A percentile compares a stretch with the other conserved stretches of the same genome.
Evolutionary conservation across 2,797 vertebrate genomes (phyloP).

Genomic region (Pitangus sulphuratus): DNA sequence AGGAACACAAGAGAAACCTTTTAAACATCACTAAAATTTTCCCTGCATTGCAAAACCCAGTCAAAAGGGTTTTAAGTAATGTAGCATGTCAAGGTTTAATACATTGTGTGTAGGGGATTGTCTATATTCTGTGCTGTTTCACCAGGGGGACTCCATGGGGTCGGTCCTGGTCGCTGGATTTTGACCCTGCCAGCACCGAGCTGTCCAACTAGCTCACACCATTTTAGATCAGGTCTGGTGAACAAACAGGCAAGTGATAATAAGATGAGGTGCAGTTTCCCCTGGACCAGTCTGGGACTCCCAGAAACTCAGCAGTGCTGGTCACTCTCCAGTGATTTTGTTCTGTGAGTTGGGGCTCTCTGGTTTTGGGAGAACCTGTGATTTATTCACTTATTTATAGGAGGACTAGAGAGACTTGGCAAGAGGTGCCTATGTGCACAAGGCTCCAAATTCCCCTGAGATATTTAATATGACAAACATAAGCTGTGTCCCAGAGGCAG

Average conservation of each 20-base stretch:
- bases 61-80: constrained; percentile 88
- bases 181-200: neutral
- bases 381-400: neutral
- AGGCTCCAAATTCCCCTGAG: neutral
- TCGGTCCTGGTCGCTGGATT: neutral
- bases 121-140: constrained; percentile 52
- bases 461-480: neutral
- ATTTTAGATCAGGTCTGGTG: neutral
- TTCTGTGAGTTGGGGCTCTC: neutral
- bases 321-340: neutral
- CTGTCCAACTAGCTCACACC: neutral
- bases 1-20: constrained; percentile 86
- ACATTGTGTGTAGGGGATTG: constrained; percentile 60
- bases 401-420: neutral
- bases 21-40: constrained; percentile 91
- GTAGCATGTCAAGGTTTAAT: constrained; percentile 80
- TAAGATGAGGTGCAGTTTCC: fast-evolving
- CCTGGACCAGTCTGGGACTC: fast-evolving
- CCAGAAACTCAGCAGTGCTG: neutral
- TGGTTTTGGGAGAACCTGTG: neutral
- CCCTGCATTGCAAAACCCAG: constrained; percentile 86
- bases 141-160: constrained; percentile 42
- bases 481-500: neutral
- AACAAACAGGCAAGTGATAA: neutral
- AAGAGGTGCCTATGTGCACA: neutral